These are phyloP conservation scores for Apogon talboti DNA, from an alignment of 2,797 vertebrate species.

Conservation along the genomic window DNA sequence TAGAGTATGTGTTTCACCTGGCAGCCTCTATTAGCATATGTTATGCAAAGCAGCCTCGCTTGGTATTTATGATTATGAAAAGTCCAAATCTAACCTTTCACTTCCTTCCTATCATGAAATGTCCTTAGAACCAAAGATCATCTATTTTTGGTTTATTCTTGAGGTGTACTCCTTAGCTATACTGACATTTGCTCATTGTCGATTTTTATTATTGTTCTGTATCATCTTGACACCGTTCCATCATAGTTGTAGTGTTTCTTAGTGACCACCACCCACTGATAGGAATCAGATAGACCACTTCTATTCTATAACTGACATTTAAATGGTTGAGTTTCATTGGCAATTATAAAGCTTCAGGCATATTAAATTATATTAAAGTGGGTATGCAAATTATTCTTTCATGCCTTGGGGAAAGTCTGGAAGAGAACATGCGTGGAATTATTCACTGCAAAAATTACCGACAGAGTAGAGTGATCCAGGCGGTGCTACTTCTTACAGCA, in stretches of 20 bases:
- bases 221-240: slow-evolving; percentile 4
- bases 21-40: too few relatives aligned
- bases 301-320: slow-evolving; percentile 42
- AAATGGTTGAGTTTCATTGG: slow-evolving; percentile 34
- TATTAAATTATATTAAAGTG: slow-evolving; percentile 50
- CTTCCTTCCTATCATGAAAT: too few relatives aligned
- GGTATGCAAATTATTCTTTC: slow-evolving; percentile 45
- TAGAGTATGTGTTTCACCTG: too few relatives aligned
- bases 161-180: too few relatives aligned
- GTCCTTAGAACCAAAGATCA: too few relatives aligned
- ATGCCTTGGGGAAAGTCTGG: slow-evolving; percentile 56
- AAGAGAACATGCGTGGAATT: slow-evolving; percentile 56
- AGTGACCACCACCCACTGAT: slow-evolving; percentile 5
- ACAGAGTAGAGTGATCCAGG: slow-evolving; percentile 22
- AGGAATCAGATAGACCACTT: slow-evolving; percentile 16
- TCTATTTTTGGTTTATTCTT: too few relatives aligned
- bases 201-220: neutral
- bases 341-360: slow-evolving; percentile 36
- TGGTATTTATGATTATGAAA: too few relatives aligned
- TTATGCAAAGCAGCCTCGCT: too few relatives aligned
- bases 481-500: slow-evolving; percentile 10
- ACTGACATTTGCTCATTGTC: slow-evolving; percentile 3
- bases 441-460: slow-evolving; percentile 55
- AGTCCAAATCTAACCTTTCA: too few relatives aligned
- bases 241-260: slow-evolving; percentile 13